Evolutionary conservation across 1,140 invertebrate genomes (phyloP), one percentile per base, ranked within the genome.

Genomic region (Drosophila pallidifrons): DNA sequence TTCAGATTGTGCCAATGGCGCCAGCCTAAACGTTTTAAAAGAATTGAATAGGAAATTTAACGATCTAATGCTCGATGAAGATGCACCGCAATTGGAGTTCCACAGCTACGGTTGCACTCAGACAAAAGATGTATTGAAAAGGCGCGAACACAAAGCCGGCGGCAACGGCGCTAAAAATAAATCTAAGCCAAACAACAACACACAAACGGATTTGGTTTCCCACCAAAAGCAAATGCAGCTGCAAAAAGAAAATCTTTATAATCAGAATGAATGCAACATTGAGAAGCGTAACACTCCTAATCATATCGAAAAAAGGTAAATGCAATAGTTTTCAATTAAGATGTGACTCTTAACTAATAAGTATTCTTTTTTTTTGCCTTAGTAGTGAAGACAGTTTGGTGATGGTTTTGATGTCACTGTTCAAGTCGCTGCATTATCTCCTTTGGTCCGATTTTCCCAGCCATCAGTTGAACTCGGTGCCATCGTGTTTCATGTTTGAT

Each of bases 401-500:
- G 1, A 7, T 67, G 15, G 83, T 83, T 10, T 25, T 92, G 8
- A 57, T 92, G 69, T 57, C 74, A 16, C 20, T 91, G 1, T 79
- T 92, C 11, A 76, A 66, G 10, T 80, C 85, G 1, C 11, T 92
- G 51, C 83, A 92, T 52, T 70, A 79, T 35, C 69, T 77, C 28
- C 43, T 92, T 1, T 57, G 15, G 10, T 54, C 76, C 1, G 69
- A 85, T 0, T 25, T 85, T 45, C 74, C 57, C 5, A 51, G 59
- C 13, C 28, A 51, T 47, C 77, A 70, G 6, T n/a, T 55, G 13
- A 77, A 81, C 30, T 73, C 71, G 0, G 13, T 66, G 45, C 76
- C 75, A 11, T 80, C 67, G 28, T 76, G 75, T 35, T 81, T 75
- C 28, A n/a, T 78, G 1, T 75, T 64, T 5, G 64, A 80, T 11